Percentiles rank a stretch among this genome's conserved stretches.
Evolutionary conservation across 2,888 invertebrate species (phyloP).

Genomic region (Griposia aprilina): DNA sequence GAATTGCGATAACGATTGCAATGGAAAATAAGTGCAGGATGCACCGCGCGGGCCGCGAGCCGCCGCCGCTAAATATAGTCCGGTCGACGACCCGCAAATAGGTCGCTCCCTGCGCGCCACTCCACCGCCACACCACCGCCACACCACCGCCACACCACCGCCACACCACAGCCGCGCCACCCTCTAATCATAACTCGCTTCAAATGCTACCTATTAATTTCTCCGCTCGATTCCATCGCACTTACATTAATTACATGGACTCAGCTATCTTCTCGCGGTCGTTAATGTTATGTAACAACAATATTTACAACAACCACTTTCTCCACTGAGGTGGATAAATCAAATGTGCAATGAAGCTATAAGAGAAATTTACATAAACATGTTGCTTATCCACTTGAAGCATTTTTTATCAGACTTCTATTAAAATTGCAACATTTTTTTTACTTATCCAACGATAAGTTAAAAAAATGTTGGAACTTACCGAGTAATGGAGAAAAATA

Average conservation of each 20-base stretch:
- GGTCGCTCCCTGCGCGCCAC: conserved; percentile 80
- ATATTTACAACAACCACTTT: conserved; percentile 51
- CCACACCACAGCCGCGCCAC: conserved; percentile 52
- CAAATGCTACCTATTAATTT: conserved; percentile 62
- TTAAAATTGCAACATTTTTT: conserved; percentile 26
- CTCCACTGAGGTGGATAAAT: conserved; percentile 38
- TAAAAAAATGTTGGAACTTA: too few relatives aligned
- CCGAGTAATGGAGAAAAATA: too few relatives aligned
- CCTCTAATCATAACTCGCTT: conserved; percentile 64
- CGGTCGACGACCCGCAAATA: conserved; percentile 86
- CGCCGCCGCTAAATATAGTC: conserved; percentile 84
- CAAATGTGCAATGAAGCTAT: conserved; percentile 30
- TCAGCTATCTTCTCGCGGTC: conserved; percentile 27
- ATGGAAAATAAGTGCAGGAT: conserved; percentile 81
- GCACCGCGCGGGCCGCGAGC: conserved; percentile 75
- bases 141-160: conserved; percentile 55
- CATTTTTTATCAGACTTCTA: conserved; percentile 8
- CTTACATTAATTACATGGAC: conserved; percentile 31
- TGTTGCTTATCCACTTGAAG: conserved; percentile 28
- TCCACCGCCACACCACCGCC: conserved; percentile 50
- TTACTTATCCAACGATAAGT: too few relatives aligned
- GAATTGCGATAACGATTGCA: conserved; percentile 78
- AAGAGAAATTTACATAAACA: conserved; percentile 43
- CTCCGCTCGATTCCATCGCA: conserved; percentile 27
- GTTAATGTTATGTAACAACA: conserved; percentile 33